Evolutionary conservation across 2,888 invertebrate genomes (phyloP).

Genomic region (Philhelius pedissequus): DNA sequence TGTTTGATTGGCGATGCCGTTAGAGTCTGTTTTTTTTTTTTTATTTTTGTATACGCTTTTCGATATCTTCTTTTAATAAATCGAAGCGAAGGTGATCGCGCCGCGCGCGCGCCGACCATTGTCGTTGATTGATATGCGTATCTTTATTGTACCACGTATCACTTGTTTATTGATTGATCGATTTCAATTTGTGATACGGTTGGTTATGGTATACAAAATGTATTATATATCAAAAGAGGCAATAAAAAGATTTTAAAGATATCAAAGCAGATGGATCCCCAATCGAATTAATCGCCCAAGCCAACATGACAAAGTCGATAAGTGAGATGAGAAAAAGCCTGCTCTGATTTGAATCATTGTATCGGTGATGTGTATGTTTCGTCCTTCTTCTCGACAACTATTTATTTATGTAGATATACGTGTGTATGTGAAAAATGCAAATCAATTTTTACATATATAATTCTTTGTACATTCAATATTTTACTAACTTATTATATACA

Average conservation of each 20-base stretch:
- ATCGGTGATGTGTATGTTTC: not conserved
- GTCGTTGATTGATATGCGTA: slow-evolving; percentile 26
- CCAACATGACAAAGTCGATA: slow-evolving; percentile 14
- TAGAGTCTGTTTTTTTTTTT: not conserved
- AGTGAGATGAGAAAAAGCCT: not conserved
- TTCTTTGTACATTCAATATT: too few species aligned
- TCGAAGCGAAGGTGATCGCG: slow-evolving; percentile 2
- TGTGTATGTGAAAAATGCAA: too few species aligned
- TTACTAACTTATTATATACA: too few species aligned
- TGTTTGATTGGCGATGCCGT: not conserved
- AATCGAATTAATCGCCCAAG: slow-evolving; percentile 13
- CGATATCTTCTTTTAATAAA: not conserved
- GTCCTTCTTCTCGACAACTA: too few species aligned
- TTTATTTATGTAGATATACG: too few species aligned
- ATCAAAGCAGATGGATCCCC: not conserved
- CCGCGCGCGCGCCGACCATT: too few species aligned
- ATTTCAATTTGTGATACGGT: slow-evolving; percentile 10
- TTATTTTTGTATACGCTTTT: not conserved
- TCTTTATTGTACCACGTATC: not conserved
- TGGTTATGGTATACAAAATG: not conserved
- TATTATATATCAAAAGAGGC: not conserved
- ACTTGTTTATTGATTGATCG: slow-evolving; percentile 53
- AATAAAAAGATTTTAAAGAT: not conserved
- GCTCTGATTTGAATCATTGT: not conserved
- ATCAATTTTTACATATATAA: too few species aligned